phyloP scores from a whole-genome alignment of 2,888 invertebrate genomes.

The Caenorhabditis uteleia region DNA sequence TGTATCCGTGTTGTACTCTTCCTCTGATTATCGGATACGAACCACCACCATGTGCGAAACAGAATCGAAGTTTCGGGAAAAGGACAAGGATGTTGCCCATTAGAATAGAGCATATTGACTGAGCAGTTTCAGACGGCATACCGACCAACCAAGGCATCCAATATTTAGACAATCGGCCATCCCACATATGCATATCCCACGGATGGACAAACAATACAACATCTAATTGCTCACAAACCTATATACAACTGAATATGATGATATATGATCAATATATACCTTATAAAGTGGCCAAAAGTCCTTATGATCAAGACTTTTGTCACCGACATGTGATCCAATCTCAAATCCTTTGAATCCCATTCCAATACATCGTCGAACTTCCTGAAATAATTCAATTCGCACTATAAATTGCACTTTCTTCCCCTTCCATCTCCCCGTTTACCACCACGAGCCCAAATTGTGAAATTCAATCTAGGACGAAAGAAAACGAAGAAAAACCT shows the following conservation, averaged over 20 bases:
- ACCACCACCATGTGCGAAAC: slow-evolving; percentile 75
- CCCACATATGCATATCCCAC: slow-evolving; percentile 74
- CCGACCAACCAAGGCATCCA: slow-evolving; percentile 76
- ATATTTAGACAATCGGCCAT: slow-evolving; percentile 73
- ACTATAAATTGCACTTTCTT: too few species aligned
- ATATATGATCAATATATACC: slow-evolving; percentile 62
- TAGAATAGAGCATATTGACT: slow-evolving; percentile 73
- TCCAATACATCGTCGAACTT: slow-evolving; percentile 72
- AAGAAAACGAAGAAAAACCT: too few species aligned
- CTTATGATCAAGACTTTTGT: slow-evolving; percentile 74
- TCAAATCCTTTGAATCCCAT: slow-evolving; percentile 73
- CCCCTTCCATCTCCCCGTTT: too few species aligned
- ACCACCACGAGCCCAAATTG: too few species aligned
- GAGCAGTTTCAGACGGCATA: slow-evolving; percentile 75
- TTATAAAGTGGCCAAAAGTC: slow-evolving; percentile 73
- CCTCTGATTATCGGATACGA: slow-evolving; percentile 74
- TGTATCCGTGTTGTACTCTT: slow-evolving; percentile 73
- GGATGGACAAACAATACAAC: slow-evolving; percentile 75
- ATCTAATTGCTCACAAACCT: slow-evolving; percentile 73
- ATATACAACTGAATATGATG: too few species aligned
- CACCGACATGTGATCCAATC: slow-evolving; percentile 75
- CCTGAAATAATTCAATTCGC: too few species aligned
- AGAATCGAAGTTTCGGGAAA: slow-evolving; percentile 73
- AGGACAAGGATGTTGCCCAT: slow-evolving; percentile 74
- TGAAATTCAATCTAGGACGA: too few species aligned